These are phyloP conservation scores for Pseudorasbora parva DNA, from an alignment of 2,113 vertebrate genomes.

Conservation along the genomic window DNA sequence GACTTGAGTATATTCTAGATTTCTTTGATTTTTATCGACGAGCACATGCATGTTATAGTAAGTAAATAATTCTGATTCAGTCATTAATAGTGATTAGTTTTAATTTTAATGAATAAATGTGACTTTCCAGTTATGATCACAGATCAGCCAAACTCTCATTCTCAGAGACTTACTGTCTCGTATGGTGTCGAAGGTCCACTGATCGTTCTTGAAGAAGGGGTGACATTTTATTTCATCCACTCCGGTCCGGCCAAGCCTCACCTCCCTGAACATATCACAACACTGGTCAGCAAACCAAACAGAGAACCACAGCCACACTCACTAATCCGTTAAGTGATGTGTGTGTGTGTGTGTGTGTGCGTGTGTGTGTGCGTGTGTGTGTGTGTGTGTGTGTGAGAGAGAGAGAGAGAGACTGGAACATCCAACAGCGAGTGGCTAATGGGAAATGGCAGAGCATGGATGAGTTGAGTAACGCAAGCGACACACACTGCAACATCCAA, in stretches of 20 bases:
- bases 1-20: no score
- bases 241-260: slow-evolving; percentile 90
- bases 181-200: slow-evolving; percentile 97
- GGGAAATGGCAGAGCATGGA: neutral
- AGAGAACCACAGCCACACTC: slow-evolving; percentile 4
- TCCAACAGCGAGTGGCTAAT: slow-evolving; percentile 24
- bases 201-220: slow-evolving; percentile 94
- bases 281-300: slow-evolving; percentile 42
- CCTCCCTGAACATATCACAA: slow-evolving; percentile 83
- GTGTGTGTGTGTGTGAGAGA: slow-evolving; percentile 7
- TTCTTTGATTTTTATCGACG: neutral
- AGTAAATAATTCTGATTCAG: neutral
- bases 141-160: slow-evolving; percentile 21
- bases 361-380: no score
- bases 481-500: slow-evolving; percentile 50
- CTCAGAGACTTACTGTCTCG: slow-evolving; percentile 88
- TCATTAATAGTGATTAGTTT: neutral
- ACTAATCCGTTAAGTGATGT: neutral
- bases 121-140: neutral
- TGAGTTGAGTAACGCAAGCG: slow-evolving; percentile 1
- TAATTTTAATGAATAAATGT: neutral
- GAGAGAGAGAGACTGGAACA: neutral
- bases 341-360: slow-evolving; percentile 14
- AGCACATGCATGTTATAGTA: neutral
- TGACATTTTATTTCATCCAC: slow-evolving; percentile 96